A percentile compares a stretch with the other conserved stretches of the same genome.
Conservation (phyloP, 2,113 vertebrate species). For the Corynorhinus townsendii region DNA sequence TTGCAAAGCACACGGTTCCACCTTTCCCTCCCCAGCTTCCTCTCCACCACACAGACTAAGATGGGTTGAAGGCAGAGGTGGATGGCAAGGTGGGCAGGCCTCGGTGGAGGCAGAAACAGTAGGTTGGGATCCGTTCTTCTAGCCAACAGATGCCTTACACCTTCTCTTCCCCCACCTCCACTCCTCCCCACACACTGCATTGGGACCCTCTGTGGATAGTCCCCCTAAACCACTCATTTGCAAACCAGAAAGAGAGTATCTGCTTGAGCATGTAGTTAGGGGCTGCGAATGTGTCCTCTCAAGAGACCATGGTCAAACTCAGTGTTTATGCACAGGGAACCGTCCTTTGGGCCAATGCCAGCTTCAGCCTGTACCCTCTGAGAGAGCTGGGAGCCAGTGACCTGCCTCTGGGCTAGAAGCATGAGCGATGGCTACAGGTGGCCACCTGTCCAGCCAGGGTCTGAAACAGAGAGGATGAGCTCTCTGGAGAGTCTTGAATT, state of each 20-base stretch:
- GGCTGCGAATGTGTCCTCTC: not conserved
- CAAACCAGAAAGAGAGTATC: not conserved
- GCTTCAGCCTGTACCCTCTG: not conserved
- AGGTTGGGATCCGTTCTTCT: constrained; percentile 1
- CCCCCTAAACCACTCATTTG: not conserved
- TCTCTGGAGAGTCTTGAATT: not conserved
- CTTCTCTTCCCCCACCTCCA: not conserved
- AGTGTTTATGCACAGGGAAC: not conserved
- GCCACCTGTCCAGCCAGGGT: not conserved
- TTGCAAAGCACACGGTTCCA: not conserved
- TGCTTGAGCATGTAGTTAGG: not conserved
- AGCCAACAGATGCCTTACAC: constrained; percentile 52
- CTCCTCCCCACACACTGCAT: not conserved
- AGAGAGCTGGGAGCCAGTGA: not conserved
- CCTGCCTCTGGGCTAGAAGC: not conserved
- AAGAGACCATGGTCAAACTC: not conserved
- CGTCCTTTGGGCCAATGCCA: not conserved
- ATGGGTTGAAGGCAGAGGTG: not conserved
- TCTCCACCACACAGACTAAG: not conserved
- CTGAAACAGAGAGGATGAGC: not conserved
- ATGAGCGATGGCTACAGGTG: not conserved
- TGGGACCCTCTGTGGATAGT: not conserved
- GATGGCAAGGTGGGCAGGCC: not conserved
- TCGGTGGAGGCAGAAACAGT: not conserved
- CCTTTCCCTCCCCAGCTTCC: not conserved